Base-by-base conservation (phyloP, 2,797 vertebrate genomes). In the Melanotaenia maccullochi region DNA sequence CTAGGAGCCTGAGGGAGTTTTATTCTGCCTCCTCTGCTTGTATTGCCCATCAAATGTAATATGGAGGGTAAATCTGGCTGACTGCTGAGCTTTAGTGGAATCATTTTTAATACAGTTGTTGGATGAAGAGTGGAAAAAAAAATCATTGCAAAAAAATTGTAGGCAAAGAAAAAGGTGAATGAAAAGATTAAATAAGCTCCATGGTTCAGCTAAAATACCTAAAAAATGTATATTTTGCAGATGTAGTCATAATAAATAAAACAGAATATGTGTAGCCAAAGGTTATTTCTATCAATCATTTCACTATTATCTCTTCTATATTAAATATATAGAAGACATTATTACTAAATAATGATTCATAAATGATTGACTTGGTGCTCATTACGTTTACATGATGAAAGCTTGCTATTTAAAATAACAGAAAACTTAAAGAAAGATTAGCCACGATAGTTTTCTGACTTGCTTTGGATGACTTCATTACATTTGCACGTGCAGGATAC, bases 1-100 rank as follows among this genome's bases (percentile, higher is more conserved):
- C 33, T 40, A 68, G 60, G 71, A 68, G 83, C 87, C 87, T 83
- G 38, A 38, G 76, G 85, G 82, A 78, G 28, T 68, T 78, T 59
- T n/a, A 72, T 60, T 64, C 49, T 20, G 3, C 65, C 16, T 74
- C 67, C 59, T 72, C 65, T 16, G 49, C 75, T 73, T 28, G 51
- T 59, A 56, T 71, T 24, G 57, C 59, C 66, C 47, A 68, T 76
- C 42, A 67, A 33, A 76, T 70, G 20, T 64, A 65, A 76, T 72
- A 71, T 52, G 44, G 65, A 59, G 61, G 72, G 38, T 60, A 60
- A 52, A 65, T 70, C 49, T 65, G 40, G 59, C 22, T 16, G 32
- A 69, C 66, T 57, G 55, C 64, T 56, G 16, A 69, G 70, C 9
- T 51, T 55, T 4, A 62, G 28, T 22, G 22, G 44, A 30, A 44